A percentile compares a stretch with the other conserved stretches of the same genome.
These are phyloP conservation scores for Tortrix viridana DNA, from an alignment of 2,888 invertebrate species.

Conservation along the genomic window DNA sequence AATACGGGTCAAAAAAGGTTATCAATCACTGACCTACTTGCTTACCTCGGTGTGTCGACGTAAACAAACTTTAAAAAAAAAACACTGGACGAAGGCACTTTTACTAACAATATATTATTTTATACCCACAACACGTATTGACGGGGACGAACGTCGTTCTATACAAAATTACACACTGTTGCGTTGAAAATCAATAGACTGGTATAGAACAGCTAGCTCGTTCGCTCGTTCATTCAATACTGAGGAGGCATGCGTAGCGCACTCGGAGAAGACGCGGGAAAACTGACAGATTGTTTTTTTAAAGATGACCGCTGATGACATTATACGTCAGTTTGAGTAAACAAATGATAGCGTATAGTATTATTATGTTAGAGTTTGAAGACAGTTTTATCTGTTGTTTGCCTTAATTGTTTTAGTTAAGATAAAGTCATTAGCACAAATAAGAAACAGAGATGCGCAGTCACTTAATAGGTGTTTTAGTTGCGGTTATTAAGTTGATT, in stretches of 20 bases:
- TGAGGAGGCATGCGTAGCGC: conserved; percentile 72
- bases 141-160: conserved; percentile 49
- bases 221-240: conserved; percentile 70
- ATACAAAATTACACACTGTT: conserved; percentile 65
- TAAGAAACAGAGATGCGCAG: neutral
- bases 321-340: conserved; percentile 20
- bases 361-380: neutral
- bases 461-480: neutral
- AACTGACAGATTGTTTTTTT: conserved; percentile 70
- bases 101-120: conserved; percentile 37
- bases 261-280: conserved; percentile 67
- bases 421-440: conserved; percentile 22
- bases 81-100: conserved; percentile 67
- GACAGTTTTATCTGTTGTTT: conserved; percentile 12
- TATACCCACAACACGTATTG: conserved; percentile 60
- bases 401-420: neutral
- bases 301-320: conserved; percentile 30
- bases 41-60: conserved; percentile 56
- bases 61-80: conserved; percentile 46
- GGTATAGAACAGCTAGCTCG: conserved; percentile 58
- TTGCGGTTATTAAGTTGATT: neutral
- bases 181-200: conserved; percentile 71
- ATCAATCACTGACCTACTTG: conserved; percentile 52
- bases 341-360: conserved; percentile 13
- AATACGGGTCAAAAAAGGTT: conserved; percentile 18